Evolutionary conservation across 2,888 invertebrate species (phyloP).

Genomic region (Emmelina monodactyla): DNA sequence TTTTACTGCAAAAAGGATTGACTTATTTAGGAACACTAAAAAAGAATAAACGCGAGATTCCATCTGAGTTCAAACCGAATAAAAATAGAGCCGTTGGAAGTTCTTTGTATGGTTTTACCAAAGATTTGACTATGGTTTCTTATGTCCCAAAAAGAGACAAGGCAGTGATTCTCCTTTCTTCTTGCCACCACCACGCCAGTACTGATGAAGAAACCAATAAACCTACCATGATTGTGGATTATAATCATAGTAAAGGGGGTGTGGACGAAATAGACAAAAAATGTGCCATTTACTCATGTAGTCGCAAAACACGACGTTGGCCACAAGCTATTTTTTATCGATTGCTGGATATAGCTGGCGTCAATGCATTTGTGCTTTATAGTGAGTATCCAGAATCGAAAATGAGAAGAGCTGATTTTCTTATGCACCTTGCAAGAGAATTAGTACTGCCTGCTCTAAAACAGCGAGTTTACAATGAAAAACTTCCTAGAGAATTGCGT

Average conservation of each 20-base stretch:
- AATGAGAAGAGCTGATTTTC: not conserved
- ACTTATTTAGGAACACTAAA: constrained; percentile 16
- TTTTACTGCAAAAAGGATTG: constrained; percentile 12
- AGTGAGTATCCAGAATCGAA: not conserved
- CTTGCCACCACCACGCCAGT: not conserved
- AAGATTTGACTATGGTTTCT: constrained; percentile 8
- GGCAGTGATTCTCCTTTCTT: constrained; percentile 7
- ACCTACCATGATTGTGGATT: constrained; percentile 12
- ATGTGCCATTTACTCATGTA: constrained; percentile 9
- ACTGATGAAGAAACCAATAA: constrained; percentile 5
- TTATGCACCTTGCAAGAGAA: not conserved
- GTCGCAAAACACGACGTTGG: constrained; percentile 10
- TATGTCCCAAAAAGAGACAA: constrained; percentile 10
- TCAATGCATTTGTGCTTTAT: constrained; percentile 6
- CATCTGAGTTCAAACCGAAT: constrained; percentile 11
- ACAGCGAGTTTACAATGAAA: not conserved
- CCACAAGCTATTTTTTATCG: constrained; percentile 10
- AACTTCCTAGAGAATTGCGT: not conserved
- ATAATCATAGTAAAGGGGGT: constrained; percentile 15
- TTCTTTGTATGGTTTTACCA: constrained; percentile 13
- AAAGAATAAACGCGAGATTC: constrained; percentile 15
- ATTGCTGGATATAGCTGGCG: constrained; percentile 7
- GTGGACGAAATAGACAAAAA: constrained; percentile 14
- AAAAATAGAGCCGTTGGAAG: constrained; percentile 8
- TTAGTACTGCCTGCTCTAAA: not conserved